Evolutionary conservation across 2,797 vertebrate genomes (phyloP).

Genomic region (Pogonophryne albipinna): DNA sequence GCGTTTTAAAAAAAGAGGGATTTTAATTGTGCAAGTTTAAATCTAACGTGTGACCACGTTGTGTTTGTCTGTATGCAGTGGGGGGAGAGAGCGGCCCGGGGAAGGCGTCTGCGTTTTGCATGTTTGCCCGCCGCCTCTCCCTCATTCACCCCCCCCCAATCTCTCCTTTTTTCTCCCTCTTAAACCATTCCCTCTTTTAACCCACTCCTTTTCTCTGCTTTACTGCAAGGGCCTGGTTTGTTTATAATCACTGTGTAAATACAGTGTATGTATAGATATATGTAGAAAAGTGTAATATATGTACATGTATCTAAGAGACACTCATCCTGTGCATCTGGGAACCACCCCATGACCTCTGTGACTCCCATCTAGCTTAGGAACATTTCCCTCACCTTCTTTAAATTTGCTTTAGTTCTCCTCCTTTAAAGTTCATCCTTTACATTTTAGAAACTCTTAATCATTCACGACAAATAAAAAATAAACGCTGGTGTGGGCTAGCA

Average conservation of each 20-base stretch:
- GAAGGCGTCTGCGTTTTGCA: constrained; percentile 74
- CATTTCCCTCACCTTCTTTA: constrained; percentile 29
- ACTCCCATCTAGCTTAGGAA: constrained; percentile 45
- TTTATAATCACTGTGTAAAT: constrained; percentile 82
- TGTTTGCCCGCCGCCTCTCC: constrained; percentile 74
- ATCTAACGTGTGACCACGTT: constrained; percentile 57
- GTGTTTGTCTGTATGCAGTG: constrained; percentile 75
- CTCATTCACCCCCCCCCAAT: constrained; percentile 27
- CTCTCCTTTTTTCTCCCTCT: constrained; percentile 14
- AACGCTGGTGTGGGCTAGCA: constrained; percentile 35
- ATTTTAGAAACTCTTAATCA: constrained; percentile 37
- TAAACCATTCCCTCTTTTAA: constrained; percentile 56
- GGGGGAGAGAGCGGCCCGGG: constrained; percentile 54
- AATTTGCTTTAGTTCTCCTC: constrained; percentile 31
- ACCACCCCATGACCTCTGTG: constrained; percentile 56
- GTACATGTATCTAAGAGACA: constrained; percentile 84
- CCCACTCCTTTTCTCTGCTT: constrained; percentile 62
- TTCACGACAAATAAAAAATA: constrained; percentile 24
- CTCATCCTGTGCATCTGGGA: constrained; percentile 79
- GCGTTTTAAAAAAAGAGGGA: constrained; percentile 63
- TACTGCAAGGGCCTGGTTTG: constrained; percentile 78
- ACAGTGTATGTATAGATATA: constrained; percentile 84
- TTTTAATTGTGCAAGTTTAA: constrained; percentile 75
- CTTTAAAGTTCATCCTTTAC: constrained; percentile 42
- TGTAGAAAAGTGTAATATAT: constrained; percentile 85